Percentiles rank a stretch among this genome's conserved stretches.
Conservation (phyloP, 2,797 vertebrate genomes). For the Pygocentrus nattereri region DNA sequence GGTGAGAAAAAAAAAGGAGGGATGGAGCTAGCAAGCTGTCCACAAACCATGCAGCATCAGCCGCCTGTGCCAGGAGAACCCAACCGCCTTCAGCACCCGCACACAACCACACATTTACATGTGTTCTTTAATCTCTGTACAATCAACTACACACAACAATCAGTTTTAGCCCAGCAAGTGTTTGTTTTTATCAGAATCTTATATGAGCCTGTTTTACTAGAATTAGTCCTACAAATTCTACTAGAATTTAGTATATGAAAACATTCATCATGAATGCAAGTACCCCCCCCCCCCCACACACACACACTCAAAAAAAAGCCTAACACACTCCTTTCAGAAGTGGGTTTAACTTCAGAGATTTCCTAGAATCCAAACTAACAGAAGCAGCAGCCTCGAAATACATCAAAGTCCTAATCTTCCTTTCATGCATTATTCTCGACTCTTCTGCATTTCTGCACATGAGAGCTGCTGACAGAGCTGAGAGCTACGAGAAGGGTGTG, state of each 20-base stretch:
- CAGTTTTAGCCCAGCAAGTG: neutral
- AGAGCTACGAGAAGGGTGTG: constrained; percentile 20
- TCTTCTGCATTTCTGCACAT: constrained; percentile 17
- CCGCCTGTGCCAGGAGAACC: neutral
- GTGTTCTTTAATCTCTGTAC: neutral
- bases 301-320: neutral
- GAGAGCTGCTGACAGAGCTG: constrained; percentile 20
- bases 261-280: neutral
- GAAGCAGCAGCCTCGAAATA: constrained; percentile 1
- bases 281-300: constrained; percentile 3
- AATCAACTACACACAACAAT: neutral
- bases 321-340: neutral
- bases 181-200: neutral
- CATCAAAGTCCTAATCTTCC: constrained; percentile 27
- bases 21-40: neutral
- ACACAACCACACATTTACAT: neutral
- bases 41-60: neutral
- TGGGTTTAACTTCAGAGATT: neutral
- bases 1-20: constrained; percentile 13
- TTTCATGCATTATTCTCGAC: constrained; percentile 12
- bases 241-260: neutral
- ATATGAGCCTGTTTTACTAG: constrained; percentile 1
- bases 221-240: no score
- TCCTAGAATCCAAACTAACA: neutral
- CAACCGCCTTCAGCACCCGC: neutral